Evolutionary conservation across 1,140 invertebrate genomes (phyloP), one percentile per base, ranked within the genome.

Genomic region (Papilio helenus): DNA sequence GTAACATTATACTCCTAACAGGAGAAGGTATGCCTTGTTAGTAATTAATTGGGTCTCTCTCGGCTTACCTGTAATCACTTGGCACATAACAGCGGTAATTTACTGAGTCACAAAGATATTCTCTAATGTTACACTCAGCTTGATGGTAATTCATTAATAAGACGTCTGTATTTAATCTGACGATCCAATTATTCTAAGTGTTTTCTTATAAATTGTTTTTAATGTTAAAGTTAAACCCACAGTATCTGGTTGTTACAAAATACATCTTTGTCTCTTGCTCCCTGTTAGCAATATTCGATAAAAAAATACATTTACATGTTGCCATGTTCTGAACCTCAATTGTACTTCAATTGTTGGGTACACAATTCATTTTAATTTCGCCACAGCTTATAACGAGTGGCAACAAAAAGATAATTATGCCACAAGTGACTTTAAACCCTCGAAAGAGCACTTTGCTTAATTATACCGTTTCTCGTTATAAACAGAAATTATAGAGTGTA

Each of bases 321-420:
- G 26, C 9, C 23, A 65, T 9, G 4, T 58, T n/a, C 8, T 9
- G n/a, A 20, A 58, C 14, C 3, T 46, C 34, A 8, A 46, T 46
- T 46, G 14, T 46, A 46, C 12, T 2, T 55, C 18, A 29, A 61
- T 61, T 61, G 26, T 61, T 68, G 3, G 26, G 16, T 34, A 34
- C 29, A 34, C 61, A 68, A 29, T 29, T 68, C 10, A 29, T 68
- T 42, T 20, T 72, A 44, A 39, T 72, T 72, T 72, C 29, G 39
- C 71, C 39, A 44, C 72, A n/a, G 39, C 42, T 2, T 20, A 14
- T 46, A 39, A 72, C 34, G 39, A 23, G 72, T 72, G 72, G 39
- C 72, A 42, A 72, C 72, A 72, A 72, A 72, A 72, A 72, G 39
- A 49, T 51, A 74, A 74, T 74, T 74, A 74, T 44, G 44, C 72